Conservation (phyloP, 53 echinoderm and acorn worm species). For the Holothuria scabra region DNA sequence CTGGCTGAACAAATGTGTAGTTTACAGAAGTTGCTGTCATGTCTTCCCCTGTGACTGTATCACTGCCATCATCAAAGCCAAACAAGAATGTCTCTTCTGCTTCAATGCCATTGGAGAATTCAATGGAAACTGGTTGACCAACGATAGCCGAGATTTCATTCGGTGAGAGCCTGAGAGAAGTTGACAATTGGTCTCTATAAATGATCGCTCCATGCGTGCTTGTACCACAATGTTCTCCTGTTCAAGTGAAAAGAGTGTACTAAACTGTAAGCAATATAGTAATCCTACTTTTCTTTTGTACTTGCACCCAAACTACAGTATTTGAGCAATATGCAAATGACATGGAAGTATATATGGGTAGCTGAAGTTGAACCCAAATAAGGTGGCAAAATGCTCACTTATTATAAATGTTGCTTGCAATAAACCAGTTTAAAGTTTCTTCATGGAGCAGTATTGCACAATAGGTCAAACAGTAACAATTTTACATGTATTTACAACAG, state of each 20-base stretch:
- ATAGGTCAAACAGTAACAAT: no score
- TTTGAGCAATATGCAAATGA: no score
- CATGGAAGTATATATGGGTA: no score
- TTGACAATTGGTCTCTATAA: slow-evolving; percentile 8
- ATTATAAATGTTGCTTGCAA: no score
- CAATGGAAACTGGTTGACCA: slow-evolving; percentile 32
- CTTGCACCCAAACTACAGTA: no score
- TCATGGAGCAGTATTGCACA: no score
- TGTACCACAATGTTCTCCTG: slow-evolving; percentile 50
- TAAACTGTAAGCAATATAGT: no score
- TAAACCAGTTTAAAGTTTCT: no score
- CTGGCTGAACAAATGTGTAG: slow-evolving; percentile 14
- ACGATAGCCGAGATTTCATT: slow-evolving; percentile 20
- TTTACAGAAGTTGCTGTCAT: background rate
- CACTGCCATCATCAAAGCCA: slow-evolving; percentile 40
- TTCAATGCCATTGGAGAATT: slow-evolving; percentile 10
- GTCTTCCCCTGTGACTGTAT: background rate
- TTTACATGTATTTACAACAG: no score
- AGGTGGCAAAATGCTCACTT: no score
- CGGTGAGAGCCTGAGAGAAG: background rate
- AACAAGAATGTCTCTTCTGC: slow-evolving; percentile 32
- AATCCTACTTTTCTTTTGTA: no score
- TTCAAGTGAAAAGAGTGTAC: background rate
- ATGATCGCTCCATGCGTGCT: slow-evolving; percentile 42
- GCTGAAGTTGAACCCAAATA: no score